These are phyloP conservation scores for Callorhinus ursinus DNA, from an alignment of 2,113 vertebrate species.

Conservation along the genomic window DNA sequence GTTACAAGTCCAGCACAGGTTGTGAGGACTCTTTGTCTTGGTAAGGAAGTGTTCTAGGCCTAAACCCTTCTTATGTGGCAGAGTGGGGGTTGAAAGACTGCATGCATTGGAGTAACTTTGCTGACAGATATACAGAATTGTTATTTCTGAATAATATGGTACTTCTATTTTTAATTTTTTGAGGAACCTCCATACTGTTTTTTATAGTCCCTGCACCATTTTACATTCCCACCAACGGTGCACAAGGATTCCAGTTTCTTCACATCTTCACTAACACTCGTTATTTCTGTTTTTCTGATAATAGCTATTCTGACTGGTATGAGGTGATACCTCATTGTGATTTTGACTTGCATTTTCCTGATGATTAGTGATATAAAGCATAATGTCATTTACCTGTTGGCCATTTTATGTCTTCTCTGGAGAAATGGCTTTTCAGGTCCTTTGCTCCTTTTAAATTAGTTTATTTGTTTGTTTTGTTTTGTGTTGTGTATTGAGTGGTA, in stretches of 20 bases:
- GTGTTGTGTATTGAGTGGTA: not conserved
- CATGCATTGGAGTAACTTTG: not conserved
- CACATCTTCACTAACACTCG: not conserved
- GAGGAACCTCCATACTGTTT: not conserved
- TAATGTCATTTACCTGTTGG: not conserved
- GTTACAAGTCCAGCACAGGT: not conserved
- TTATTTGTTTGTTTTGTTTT: not conserved
- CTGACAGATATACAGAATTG: not conserved
- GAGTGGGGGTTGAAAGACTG: not conserved
- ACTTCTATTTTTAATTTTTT: not conserved
- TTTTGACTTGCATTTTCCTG: not conserved
- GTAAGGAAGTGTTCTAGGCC: not conserved
- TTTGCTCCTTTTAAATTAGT: not conserved
- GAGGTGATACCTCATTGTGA: not conserved
- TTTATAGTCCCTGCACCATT: not conserved
- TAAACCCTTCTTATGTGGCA: not conserved
- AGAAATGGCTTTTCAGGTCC: not conserved
- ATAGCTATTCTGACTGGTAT: not conserved
- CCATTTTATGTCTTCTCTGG: slow-evolving; percentile 19
- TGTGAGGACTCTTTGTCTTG: not conserved
- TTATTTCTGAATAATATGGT: not conserved
- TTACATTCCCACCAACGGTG: not conserved
- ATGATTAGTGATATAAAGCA: not conserved
- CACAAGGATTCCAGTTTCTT: not conserved
- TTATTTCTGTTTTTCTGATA: not conserved